Base-by-base conservation (phyloP, 2,797 vertebrate genomes). In the Thunnus albacares region DNA sequence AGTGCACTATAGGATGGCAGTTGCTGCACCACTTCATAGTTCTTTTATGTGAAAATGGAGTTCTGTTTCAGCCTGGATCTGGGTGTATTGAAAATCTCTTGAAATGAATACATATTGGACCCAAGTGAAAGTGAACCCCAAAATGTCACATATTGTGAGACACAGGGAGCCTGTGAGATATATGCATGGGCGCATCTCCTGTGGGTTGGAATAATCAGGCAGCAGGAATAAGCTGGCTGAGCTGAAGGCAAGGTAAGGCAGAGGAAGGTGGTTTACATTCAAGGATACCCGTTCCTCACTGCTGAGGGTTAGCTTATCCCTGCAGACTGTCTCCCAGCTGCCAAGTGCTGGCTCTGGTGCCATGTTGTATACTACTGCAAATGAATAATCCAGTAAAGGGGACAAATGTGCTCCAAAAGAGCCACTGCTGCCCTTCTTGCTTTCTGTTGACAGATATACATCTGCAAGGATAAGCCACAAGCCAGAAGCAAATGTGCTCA, bases 341-440 rank as follows among this genome's bases (percentile, higher is more conserved):
- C 90, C 89, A 90, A 89, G 89, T 87, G 84, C 83, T 77, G 89
- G 90, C 93, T 90, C 65, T 68, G 84, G 83, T 83, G 89, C 86
- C 79, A 71, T 59, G 75, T 90, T 88, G 87, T 90, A 67, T 87
- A 87, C 82, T 75, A 38, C 84, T 55, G 82, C 88, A 90, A 93
- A 92, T 93, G 89, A 94, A 93, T 95, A 94, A 95, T 95, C 93
- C 93, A 92, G 93, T 90, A 89, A 89, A 92, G 77, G 89, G 91
- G 81, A 93, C 93, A 91, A 90, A 92, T 90, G 90, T 83, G 90
- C 83, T 89, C 71, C 55, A 81, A 92, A 88, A 88, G 91, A 90
- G 87, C 87, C 74, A 49, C 75, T 71, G 85, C 81, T 69, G 87
- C 79, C 81, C 81, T 67, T 86, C 87, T 81, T 86, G 82, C 90